Conservation (phyloP, 2,797 vertebrate genomes). For the Etheostoma nigrum region DNA sequence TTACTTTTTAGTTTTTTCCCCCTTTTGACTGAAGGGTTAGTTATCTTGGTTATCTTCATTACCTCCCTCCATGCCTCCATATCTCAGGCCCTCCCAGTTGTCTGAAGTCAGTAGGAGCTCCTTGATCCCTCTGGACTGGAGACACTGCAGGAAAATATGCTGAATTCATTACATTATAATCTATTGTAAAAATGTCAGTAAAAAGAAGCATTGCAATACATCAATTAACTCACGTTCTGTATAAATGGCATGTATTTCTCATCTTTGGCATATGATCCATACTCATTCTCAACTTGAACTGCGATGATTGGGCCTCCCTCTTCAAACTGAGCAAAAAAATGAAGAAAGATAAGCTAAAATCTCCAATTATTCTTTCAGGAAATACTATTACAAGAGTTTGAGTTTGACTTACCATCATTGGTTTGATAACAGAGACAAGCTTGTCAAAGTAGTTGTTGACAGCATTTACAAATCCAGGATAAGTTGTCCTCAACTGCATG, state of each 20-base stretch:
- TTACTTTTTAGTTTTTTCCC: not conserved
- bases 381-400: not conserved
- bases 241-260: slow-evolving; percentile 89
- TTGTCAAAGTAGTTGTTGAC: slow-evolving; percentile 90
- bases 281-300: slow-evolving; percentile 95
- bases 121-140: slow-evolving; percentile 87
- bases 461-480: slow-evolving; percentile 87
- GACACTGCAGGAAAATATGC: slow-evolving; percentile 77
- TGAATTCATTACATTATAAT: not conserved
- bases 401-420: slow-evolving; percentile 86
- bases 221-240: slow-evolving; percentile 82
- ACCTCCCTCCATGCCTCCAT: slow-evolving; percentile 89
- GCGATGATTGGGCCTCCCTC: slow-evolving; percentile 93
- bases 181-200: not conserved
- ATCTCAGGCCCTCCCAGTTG: slow-evolving; percentile 84
- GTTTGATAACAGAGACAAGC: slow-evolving; percentile 84
- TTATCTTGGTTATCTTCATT: slow-evolving; percentile 34
- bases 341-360: not conserved
- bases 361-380: not conserved
- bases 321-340: slow-evolving; percentile 84
- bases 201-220: not conserved
- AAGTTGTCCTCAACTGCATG: slow-evolving; percentile 89
- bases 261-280: slow-evolving; percentile 93
- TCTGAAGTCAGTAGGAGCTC: slow-evolving; percentile 93
- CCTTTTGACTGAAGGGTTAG: not conserved